Percentiles rank a stretch among this genome's conserved stretches.
Evolutionary conservation across 2,113 vertebrate species (phyloP).

Genomic region (Rhipidura dahli): DNA sequence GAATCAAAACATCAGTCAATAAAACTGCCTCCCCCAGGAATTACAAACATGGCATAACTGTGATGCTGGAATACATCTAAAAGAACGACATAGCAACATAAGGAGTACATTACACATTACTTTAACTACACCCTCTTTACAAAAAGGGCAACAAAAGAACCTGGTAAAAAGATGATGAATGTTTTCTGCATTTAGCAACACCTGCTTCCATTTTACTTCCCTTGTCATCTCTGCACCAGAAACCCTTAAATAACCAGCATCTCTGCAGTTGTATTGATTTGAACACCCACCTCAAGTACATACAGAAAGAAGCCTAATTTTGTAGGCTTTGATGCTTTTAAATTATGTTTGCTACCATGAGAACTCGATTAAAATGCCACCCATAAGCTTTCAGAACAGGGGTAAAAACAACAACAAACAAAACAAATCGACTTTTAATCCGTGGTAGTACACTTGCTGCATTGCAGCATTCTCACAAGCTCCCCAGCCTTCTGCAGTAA

Average conservation of each 20-base stretch:
- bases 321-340: constrained; percentile 40
- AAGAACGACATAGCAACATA: not conserved
- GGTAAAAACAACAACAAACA: not conserved
- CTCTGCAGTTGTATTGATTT: constrained; percentile 55
- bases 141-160: not conserved
- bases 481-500: not conserved
- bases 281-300: constrained; percentile 33
- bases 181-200: not conserved
- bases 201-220: constrained; percentile 15
- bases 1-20: not conserved
- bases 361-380: constrained; percentile 56
- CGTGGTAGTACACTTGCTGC: constrained; percentile 35
- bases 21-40: not conserved
- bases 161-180: not conserved
- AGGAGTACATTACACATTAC: not conserved
- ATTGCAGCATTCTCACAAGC: constrained; percentile 58
- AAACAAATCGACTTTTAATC: constrained; percentile 33
- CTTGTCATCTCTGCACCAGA: constrained; percentile 14
- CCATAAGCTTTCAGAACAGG: constrained; percentile 3
- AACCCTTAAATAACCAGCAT: not conserved
- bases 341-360: constrained; percentile 52
- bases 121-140: not conserved
- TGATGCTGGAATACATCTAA: not conserved
- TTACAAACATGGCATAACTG: not conserved
- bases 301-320: constrained; percentile 2